Base-by-base conservation (phyloP, 1,140 invertebrate genomes). In the Drosophila aff. region DNA sequence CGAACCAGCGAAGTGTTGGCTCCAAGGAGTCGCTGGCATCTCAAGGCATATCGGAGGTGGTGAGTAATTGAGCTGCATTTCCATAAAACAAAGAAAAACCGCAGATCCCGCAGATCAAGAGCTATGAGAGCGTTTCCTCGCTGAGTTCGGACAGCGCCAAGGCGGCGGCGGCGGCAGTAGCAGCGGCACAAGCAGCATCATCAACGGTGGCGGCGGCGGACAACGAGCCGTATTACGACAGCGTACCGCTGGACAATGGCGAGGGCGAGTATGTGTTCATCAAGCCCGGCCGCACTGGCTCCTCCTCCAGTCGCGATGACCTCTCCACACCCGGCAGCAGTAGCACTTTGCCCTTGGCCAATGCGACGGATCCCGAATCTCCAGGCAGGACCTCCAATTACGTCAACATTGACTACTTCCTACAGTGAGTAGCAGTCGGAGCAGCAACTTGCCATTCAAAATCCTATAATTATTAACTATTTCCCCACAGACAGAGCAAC, bases 341-440 rank as follows among this genome's bases (percentile, higher is more conserved):
- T 79, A 96, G 95, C 82, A 96, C 95, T 49, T 83, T 95, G 81
- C 94, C 95, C 47, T 67, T 92, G 75, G 73, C 82, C 26, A 92
- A 91, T 77, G 92, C 93, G 28, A 79, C 85, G 23, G 95, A 96
- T 82, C 96, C 96, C 33, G 96, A 97, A 92, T 95, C 96, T 44
- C 96, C 96, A 33, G 95, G 95, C 75, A 94, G 95, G 92, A 95
- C 95, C 59, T 96, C 96, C 71, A 98, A 97, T 93, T 98, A 97
- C 93, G 97, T 97, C 91, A 97, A 98, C 93, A 97, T 97, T 93
- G 96, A 97, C 92, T 97, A 97, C 92, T 97, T 97, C 84, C 95
- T 97, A 89, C 95, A 96, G 96, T 97, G 93, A 95, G 46, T 26
- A 23, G 23, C 0, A n/a, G n/a, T n/a, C n/a, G n/a, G n/a, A n/a